Percentiles rank a stretch among this genome's conserved stretches.
Conservation (phyloP, 2,888 invertebrate species). For the Nasonovia ribisnigri region DNA sequence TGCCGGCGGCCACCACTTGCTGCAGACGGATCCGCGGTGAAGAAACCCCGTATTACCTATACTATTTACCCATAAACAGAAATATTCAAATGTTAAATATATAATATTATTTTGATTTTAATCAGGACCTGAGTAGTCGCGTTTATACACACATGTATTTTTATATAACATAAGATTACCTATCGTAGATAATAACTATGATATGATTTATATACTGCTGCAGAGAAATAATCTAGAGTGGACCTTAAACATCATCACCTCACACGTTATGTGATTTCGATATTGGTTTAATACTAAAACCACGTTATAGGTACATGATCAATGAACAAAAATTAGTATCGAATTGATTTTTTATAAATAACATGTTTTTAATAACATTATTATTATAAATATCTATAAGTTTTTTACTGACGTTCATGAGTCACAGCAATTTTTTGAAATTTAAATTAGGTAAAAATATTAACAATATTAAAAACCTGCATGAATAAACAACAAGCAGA, state of each 20-base stretch:
- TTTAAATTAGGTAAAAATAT: background rate
- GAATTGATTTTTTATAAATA: background rate
- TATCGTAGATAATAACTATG: too few relatives aligned
- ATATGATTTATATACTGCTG: background rate
- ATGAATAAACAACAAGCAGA: background rate
- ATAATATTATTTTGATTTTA: background rate
- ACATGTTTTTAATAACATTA: background rate
- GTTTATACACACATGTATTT: background rate
- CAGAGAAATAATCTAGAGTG: background rate
- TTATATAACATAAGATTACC: background rate
- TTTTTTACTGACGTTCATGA: background rate
- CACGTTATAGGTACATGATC: background rate
- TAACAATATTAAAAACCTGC: background rate
- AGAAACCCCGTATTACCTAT: background rate
- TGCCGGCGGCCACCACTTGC: constrained; percentile 10
- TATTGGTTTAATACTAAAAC: background rate
- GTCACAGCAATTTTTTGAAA: background rate
- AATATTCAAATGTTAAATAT: background rate
- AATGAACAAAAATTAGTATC: background rate
- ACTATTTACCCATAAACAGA: background rate
- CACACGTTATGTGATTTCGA: background rate
- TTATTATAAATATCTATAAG: background rate
- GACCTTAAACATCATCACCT: background rate
- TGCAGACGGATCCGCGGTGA: background rate
- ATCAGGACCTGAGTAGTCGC: too few relatives aligned